Base-by-base conservation (phyloP, 2,113 vertebrate species). In the Pterocles orientalis region DNA sequence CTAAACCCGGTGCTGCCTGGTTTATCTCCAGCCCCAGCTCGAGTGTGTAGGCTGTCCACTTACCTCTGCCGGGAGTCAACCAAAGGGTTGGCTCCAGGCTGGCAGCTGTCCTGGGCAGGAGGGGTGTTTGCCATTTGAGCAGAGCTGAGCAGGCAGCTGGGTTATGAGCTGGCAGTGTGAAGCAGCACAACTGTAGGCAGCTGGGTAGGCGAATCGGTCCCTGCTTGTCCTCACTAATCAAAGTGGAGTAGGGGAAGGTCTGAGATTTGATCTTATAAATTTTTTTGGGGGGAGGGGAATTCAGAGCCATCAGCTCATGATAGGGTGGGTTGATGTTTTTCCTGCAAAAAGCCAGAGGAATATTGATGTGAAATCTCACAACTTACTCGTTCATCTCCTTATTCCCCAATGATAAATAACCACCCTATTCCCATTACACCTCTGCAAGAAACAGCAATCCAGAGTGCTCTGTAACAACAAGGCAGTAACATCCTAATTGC, bases 401-500 rank as follows among this genome's bases (percentile, higher is more conserved):
- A 86, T 71, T 92, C 81, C 60, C 65, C 34, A 81, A 11, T 47
- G 54, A 64, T 58, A 89, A 92, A 78, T 95, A 86, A 80, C 47
- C 54, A 69, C 64, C 28, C 25, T n/a, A 33, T 85, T 94, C 51
- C 60, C 86, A 54, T 73, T 81, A 64, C 72, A 88, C 60, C 29
- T 86, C 90, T 88, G 93, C 47, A 90, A 92, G 72, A 77, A 88
- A 66, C 43, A 73, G 82, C 86, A 86, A 56, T 50, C 58, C 64
- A 73, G 78, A 29, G 70, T 72, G 70, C 36, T 94, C 58, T 24
- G 0, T 57, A 80, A 58, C 75, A 95, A 75, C 85, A 66, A 81
- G 71, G 76, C 82, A 78, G 62, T 66, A 93, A 90, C 66, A 80
- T 70, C 47, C 75, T 92, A 77, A 91, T 94, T 82, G 93, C 82